These are phyloP conservation scores for Ligdia adustata DNA, from an alignment of 2,888 invertebrate genomes.

Conservation along the genomic window DNA sequence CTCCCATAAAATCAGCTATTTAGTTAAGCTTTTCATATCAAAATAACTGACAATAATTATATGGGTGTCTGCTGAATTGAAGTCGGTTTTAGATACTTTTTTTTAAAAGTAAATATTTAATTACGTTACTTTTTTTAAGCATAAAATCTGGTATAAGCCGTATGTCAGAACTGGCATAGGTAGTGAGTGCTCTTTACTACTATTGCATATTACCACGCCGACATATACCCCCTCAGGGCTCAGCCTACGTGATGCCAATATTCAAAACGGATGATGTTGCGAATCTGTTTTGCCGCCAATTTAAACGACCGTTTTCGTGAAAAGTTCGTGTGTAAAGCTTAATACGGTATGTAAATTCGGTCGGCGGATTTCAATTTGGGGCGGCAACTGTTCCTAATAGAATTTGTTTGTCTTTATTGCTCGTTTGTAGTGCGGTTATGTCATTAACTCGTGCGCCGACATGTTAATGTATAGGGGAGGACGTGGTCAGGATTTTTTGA, in stretches of 20 bases:
- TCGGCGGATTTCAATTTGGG: slow-evolving; percentile 62
- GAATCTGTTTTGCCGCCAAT: slow-evolving; percentile 72
- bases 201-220: too few species aligned
- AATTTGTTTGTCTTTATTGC: slow-evolving; percentile 41
- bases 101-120: too few species aligned
- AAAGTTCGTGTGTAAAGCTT: slow-evolving; percentile 59
- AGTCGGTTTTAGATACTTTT: too few species aligned
- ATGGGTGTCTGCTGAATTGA: too few species aligned
- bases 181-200: too few species aligned
- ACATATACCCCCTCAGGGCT: slow-evolving; percentile 64
- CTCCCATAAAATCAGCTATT: too few species aligned
- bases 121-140: too few species aligned
- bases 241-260: slow-evolving; percentile 76
- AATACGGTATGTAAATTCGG: slow-evolving; percentile 63
- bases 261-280: slow-evolving; percentile 75
- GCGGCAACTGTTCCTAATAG: slow-evolving; percentile 42
- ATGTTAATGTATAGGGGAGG: slow-evolving; percentile 4
- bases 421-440: slow-evolving; percentile 27
- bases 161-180: too few species aligned
- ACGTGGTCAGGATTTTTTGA: background rate
- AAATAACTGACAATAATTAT: too few species aligned
- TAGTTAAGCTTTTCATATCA: too few species aligned
- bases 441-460: slow-evolving; percentile 1
- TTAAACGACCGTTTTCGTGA: slow-evolving; percentile 59
- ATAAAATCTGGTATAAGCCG: too few species aligned